A percentile compares a stretch with the other conserved stretches of the same genome.
Conservation (phyloP, 1,140 invertebrate genomes). For the Drosophila carrolli region DNA sequence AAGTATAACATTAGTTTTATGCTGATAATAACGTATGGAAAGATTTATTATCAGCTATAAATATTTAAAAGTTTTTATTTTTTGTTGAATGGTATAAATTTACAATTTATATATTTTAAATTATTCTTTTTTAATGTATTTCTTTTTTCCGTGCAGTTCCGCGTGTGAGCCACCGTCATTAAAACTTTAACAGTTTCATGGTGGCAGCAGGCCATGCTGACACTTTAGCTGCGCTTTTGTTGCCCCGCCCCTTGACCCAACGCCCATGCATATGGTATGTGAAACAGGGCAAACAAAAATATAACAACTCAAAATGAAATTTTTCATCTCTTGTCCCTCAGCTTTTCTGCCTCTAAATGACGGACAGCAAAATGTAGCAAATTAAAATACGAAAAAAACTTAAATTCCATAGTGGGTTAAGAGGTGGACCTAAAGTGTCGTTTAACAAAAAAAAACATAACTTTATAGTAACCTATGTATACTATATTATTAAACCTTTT, state of each 20-base stretch:
- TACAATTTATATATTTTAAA: not conserved
- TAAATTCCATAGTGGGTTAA: slow-evolving; percentile 24
- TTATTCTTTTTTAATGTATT: not conserved
- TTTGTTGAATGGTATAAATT: not conserved
- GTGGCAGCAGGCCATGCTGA: slow-evolving; percentile 61
- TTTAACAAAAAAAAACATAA: not conserved
- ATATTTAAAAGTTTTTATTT: too few species aligned
- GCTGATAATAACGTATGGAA: too few species aligned
- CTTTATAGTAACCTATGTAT: not conserved
- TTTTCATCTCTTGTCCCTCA: slow-evolving; percentile 48
- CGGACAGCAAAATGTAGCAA: slow-evolving; percentile 50
- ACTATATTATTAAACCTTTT: not conserved
- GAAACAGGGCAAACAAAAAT: slow-evolving; percentile 42
- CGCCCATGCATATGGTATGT: slow-evolving; percentile 43
- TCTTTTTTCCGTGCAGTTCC: slow-evolving; percentile 1
- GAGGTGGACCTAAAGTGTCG: slow-evolving; percentile 11
- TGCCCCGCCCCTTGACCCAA: slow-evolving; percentile 2
- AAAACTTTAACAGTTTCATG: slow-evolving; percentile 78
- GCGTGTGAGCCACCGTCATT: slow-evolving; percentile 56
- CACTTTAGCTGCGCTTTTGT: slow-evolving; percentile 59
- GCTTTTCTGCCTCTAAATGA: slow-evolving; percentile 43
- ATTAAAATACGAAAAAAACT: slow-evolving; percentile 62
- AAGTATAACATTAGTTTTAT: too few species aligned
- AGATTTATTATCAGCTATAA: too few species aligned
- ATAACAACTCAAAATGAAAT: slow-evolving; percentile 72